Conservation (phyloP, 2,797 vertebrate species). For the Enteromius treurensis region DNA sequence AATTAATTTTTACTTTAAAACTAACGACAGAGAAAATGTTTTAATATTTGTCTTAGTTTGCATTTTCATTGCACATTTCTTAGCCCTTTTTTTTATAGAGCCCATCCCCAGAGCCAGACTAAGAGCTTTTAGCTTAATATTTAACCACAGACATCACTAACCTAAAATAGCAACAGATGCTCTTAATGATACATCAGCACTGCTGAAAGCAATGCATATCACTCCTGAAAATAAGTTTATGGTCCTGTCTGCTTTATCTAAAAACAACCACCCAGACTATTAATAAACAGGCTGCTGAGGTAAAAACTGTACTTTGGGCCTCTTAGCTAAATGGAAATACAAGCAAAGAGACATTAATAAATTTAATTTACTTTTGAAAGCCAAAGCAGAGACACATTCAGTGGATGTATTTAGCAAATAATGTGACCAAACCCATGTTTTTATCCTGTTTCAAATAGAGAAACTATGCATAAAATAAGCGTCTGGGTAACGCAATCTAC, state of each 20-base stretch:
- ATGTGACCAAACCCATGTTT: background rate
- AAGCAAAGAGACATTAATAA: background rate
- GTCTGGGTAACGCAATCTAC: background rate
- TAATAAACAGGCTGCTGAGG: constrained; percentile 15
- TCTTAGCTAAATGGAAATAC: background rate
- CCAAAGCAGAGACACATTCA: background rate
- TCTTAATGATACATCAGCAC: constrained; percentile 72
- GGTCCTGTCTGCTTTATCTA: constrained; percentile 52
- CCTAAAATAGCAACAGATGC: constrained; percentile 66
- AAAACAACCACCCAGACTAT: constrained; percentile 61
- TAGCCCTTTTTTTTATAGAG: background rate
- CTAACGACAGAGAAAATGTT: background rate
- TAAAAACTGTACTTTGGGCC: background rate
- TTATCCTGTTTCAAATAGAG: background rate
- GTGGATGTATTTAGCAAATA: constrained; percentile 1
- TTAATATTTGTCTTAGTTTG: constrained; percentile 7
- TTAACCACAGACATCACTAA: constrained; percentile 70
- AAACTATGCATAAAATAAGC: background rate
- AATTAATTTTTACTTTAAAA: background rate
- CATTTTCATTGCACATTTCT: constrained; percentile 16
- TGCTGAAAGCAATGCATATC: constrained; percentile 67
- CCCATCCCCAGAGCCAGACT: constrained; percentile 46
- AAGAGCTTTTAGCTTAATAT: constrained; percentile 74
- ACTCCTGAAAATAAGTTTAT: constrained; percentile 56
- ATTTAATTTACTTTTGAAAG: background rate